phyloP scores from a whole-genome alignment of 2,888 invertebrate genomes.

The Drosophila nigricruria region DNA sequence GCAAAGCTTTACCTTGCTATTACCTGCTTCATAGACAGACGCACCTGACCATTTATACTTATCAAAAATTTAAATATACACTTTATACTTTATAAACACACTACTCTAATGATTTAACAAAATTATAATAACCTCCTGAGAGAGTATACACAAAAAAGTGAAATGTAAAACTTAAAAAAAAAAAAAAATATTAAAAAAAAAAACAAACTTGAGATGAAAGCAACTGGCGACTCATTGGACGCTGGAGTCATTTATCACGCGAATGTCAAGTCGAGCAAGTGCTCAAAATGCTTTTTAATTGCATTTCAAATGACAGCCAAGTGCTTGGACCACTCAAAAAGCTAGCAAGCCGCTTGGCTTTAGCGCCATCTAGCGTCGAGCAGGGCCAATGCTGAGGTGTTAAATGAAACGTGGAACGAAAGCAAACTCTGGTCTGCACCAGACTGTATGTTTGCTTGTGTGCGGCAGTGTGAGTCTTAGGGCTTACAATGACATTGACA shows the following conservation, averaged over 20 bases:
- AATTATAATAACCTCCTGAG: not conserved
- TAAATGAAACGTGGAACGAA: slow-evolving; percentile 49
- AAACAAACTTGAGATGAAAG: slow-evolving; percentile 7
- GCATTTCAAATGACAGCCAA: slow-evolving; percentile 66
- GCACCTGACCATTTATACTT: not conserved
- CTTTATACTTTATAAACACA: not conserved
- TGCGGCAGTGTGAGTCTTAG: slow-evolving; percentile 1
- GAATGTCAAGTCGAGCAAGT: slow-evolving; percentile 70
- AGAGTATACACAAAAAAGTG: slow-evolving; percentile 5
- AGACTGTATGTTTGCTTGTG: not conserved
- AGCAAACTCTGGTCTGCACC: not conserved
- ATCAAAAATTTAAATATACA: not conserved
- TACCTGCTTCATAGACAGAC: not conserved
- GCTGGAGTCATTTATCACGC: slow-evolving; percentile 72
- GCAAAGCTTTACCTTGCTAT: not conserved
- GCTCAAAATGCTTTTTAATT: slow-evolving; percentile 78
- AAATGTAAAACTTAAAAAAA: slow-evolving; percentile 14
- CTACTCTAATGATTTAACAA: too few relatives aligned
- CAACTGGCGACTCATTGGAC: slow-evolving; percentile 56
- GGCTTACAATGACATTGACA: slow-evolving; percentile 70
- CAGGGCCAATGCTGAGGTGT: slow-evolving; percentile 47
- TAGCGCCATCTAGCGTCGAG: slow-evolving; percentile 45
- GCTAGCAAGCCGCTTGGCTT: slow-evolving; percentile 6
- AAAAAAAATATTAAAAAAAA: not conserved
- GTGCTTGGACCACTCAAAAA: slow-evolving; percentile 17